These are phyloP conservation scores for Chamaetylas fuelleborni DNA, from an alignment of 2,113 vertebrate species.

Conservation along the genomic window DNA sequence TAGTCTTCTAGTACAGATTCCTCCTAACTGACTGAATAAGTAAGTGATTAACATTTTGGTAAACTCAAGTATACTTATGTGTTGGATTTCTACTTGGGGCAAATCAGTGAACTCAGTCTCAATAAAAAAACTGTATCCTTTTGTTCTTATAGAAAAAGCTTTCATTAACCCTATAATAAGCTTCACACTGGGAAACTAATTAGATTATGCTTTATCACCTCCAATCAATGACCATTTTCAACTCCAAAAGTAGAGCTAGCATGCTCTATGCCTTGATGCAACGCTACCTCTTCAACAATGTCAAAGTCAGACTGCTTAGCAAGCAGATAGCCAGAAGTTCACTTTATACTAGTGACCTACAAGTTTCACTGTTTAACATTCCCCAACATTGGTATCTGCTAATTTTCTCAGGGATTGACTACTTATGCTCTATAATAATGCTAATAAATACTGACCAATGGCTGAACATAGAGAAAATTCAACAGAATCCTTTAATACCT, in stretches of 20 bases:
- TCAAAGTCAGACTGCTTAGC: background rate
- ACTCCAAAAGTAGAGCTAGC: background rate
- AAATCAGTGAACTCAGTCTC: background rate
- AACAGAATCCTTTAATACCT: background rate
- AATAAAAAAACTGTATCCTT: background rate
- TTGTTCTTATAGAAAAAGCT: background rate
- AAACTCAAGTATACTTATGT: background rate
- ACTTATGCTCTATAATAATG: background rate
- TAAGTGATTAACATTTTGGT: background rate
- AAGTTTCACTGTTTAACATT: background rate
- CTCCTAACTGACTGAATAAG: background rate
- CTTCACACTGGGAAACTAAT: background rate
- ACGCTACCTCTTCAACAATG: background rate
- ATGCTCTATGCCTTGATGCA: background rate
- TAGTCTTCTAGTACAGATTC: background rate
- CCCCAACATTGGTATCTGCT: background rate
- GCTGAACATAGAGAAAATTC: background rate
- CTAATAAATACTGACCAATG: background rate
- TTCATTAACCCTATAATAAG: background rate
- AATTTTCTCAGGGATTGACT: background rate
- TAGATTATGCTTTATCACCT: background rate
- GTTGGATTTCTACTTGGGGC: background rate
- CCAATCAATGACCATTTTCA: background rate
- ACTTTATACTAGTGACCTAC: background rate
- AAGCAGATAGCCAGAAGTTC: background rate